Conservation (phyloP, 2,888 invertebrate genomes). For the Amblyjoppa fuscipennis region DNA sequence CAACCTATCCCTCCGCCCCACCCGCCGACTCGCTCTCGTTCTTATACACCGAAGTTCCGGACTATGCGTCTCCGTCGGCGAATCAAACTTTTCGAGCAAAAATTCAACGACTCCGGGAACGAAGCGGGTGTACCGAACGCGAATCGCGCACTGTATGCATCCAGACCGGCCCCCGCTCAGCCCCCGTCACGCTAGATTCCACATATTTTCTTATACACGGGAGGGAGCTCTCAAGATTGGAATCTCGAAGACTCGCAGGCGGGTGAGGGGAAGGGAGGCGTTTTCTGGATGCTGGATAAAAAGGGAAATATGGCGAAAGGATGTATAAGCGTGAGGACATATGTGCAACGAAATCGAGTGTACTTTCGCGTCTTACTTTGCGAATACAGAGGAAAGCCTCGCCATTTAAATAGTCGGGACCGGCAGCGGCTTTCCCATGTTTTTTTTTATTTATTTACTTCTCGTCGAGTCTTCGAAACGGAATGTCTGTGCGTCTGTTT, state of each 20-base stretch:
- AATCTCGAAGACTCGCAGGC: conserved; percentile 35
- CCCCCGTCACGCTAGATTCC: conserved; percentile 19
- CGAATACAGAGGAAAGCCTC: neutral
- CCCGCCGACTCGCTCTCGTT: conserved; percentile 38
- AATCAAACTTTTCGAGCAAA: conserved; percentile 37
- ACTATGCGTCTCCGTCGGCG: conserved; percentile 23
- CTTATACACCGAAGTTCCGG: neutral
- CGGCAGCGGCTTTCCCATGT: neutral
- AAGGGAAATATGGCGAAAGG: conserved; percentile 9
- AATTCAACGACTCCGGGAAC: conserved; percentile 44
- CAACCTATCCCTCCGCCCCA: neutral
- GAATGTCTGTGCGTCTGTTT: neutral
- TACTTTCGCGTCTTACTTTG: neutral
- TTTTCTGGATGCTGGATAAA: conserved; percentile 9
- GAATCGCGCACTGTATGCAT: conserved; percentile 15
- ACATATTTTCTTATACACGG: conserved; percentile 38
- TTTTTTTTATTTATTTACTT: neutral
- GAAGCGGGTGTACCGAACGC: conserved; percentile 10
- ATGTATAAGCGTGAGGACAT: conserved; percentile 14
- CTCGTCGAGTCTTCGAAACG: neutral
- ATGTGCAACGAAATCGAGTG: conserved; percentile 4
- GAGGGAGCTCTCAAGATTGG: conserved; percentile 29
- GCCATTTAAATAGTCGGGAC: neutral
- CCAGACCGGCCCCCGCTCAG: neutral
- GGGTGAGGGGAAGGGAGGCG: neutral